Evolutionary conservation across 2,113 vertebrate species (phyloP), one percentile per base, ranked within the genome.

Genomic region (Peromyscus maniculatus): DNA sequence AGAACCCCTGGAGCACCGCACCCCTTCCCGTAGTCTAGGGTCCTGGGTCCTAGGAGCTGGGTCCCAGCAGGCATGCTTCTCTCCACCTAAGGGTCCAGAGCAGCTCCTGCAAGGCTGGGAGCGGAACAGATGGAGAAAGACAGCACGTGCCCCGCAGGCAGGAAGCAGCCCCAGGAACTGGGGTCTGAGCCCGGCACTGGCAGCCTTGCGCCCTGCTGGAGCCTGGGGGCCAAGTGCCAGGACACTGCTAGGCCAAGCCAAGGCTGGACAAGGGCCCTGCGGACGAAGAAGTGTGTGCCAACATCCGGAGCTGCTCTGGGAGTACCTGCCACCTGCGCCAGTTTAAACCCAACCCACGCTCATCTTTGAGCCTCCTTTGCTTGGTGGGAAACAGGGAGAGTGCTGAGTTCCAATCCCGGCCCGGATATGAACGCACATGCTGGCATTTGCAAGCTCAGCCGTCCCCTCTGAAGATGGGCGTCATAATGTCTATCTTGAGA

Each of bases 81-180:
- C 87, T 91, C 39, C 66, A 80, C 52, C 57, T 71, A 69, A 78
- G 55, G 39, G 71, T 83, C 72, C 92, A 69, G 92, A 72, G 66
- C 52, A 75, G 66, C 0, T 0, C 80, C 62, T 89, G 52, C 43
- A 87, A 94, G 82, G 67, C 86, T 4, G 82, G 89, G 91, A 95
- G 87, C 96, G 96, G 97, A 97, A 80, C 98, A 97, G 98, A 97
- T 97, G 97, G 97, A 93, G 94, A 94, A 87, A 88, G 96, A 88
- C n/a, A 92, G 90, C 95, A 95, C 31, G 39, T 92, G 96, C 84
- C 74, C 94, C 52, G 1, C 36, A 82, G 92, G 93, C 95, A 98
- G 97, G 98, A 97, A 97, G 97, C 77, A 96, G 95, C 91, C 96
- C 91, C 71, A 93, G 97, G 97, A 97, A 77, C 92, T 89, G 87